Percentiles rank a stretch among this genome's conserved stretches.
Conservation (phyloP, 2,113 vertebrate species). For the Hippocampus comes region DNA sequence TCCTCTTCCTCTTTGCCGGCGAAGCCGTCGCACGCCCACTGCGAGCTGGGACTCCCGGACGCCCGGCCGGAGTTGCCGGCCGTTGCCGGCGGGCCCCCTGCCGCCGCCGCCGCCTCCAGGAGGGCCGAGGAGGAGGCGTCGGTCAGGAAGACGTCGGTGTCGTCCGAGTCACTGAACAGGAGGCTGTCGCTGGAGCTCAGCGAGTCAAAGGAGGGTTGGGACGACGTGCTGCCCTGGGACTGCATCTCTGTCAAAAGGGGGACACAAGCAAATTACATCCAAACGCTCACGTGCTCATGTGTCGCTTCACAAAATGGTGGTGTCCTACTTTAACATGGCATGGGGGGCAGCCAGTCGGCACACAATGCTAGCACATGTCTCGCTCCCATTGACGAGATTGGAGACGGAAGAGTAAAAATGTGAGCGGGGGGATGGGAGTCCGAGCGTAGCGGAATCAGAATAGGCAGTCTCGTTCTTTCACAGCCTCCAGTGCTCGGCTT, state of each 20-base stretch:
- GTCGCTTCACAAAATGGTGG: conserved; percentile 60
- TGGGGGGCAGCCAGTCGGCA: conserved; percentile 55
- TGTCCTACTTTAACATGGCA: conserved; percentile 66
- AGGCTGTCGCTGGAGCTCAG: conserved; percentile 68
- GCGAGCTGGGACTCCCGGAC: conserved; percentile 55
- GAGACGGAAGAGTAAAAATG: conserved; percentile 56
- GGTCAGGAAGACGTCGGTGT: conserved; percentile 73
- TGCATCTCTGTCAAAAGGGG: conserved; percentile 64
- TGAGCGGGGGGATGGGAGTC: conserved; percentile 66
- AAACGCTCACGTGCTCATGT: conserved; percentile 22
- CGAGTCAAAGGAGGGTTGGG: conserved; percentile 74
- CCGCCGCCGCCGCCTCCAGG: conserved; percentile 6
- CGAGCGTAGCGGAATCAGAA: conserved; percentile 60
- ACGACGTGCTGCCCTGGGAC: conserved; percentile 72
- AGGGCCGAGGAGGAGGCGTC: conserved; percentile 58
- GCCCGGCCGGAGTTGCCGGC: conserved; percentile 2
- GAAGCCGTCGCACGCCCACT: conserved; percentile 59
- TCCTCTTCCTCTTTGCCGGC: conserved; percentile 53
- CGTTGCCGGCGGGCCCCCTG: neutral
- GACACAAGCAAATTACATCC: neutral
- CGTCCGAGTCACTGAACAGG: conserved; percentile 70
- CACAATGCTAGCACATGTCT: conserved; percentile 60
- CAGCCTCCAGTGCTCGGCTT: conserved; percentile 56
- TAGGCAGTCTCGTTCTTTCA: conserved; percentile 43
- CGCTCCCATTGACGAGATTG: conserved; percentile 65